A percentile compares a stretch with the other conserved stretches of the same genome.
Evolutionary conservation across 1,140 invertebrate species (phyloP).

Genomic region (Tenebrio molitor): DNA sequence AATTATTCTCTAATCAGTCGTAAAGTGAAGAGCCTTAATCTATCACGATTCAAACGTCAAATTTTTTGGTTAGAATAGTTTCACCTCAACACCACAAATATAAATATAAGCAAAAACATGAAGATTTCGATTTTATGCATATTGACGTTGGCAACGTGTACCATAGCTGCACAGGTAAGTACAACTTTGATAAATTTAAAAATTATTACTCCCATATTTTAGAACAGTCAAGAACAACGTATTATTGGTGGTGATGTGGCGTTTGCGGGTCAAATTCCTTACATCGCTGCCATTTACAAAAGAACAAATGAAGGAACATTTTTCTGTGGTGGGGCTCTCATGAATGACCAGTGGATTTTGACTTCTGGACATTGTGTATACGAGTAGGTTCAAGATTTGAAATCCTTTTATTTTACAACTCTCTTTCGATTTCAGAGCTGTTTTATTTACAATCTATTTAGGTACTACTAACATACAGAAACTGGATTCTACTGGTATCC

Average conservation of each 20-base stretch:
- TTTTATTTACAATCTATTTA: constrained; percentile 18
- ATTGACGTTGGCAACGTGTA: no score
- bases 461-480: neutral
- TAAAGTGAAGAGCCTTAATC: no score
- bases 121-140: no score
- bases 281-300: constrained; percentile 24
- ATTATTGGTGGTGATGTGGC: neutral
- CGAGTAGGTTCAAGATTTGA: constrained; percentile 3
- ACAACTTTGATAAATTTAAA: neutral
- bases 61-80: no score
- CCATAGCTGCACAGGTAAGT: no score
- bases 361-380: constrained; percentile 8
- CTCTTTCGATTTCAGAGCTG: neutral
- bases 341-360: constrained; percentile 22
- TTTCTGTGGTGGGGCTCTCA: constrained; percentile 12
- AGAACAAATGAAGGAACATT: neutral
- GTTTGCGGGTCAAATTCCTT: constrained; percentile 14
- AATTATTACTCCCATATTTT: no score
- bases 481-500: neutral
- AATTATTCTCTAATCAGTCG: no score
- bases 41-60: no score
- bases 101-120: no score
- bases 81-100: no score
- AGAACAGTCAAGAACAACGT: no score
- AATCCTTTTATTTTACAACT: neutral